Percentiles rank a stretch among this genome's conserved stretches.
Evolutionary conservation across 2,888 invertebrate species (phyloP).

Genomic region (Agrochola macilenta): DNA sequence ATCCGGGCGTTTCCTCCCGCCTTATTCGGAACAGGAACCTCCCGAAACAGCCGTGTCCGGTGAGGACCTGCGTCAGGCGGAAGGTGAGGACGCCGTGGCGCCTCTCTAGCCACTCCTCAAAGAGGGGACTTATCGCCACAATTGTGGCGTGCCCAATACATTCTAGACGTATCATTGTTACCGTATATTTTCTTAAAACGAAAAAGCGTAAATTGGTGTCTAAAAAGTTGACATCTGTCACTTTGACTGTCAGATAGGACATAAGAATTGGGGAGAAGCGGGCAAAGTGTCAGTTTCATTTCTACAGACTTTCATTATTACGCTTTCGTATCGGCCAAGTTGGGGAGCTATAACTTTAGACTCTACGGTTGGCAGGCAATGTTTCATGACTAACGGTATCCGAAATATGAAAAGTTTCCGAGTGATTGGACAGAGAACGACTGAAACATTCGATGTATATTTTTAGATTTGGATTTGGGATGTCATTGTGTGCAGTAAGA

Average conservation of each 20-base stretch:
- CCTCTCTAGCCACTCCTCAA: no score
- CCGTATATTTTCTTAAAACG: slow-evolving; percentile 36
- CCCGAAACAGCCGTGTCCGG: no score
- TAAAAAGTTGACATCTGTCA: slow-evolving; percentile 71
- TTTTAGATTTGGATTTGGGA: slow-evolving; percentile 14
- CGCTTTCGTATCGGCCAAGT: slow-evolving; percentile 49
- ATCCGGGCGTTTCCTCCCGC: no score
- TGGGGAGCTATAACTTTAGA: slow-evolving; percentile 53
- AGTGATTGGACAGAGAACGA: slow-evolving; percentile 46
- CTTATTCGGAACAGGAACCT: no score
- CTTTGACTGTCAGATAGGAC: slow-evolving; percentile 71
- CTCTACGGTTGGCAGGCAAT: slow-evolving; percentile 49
- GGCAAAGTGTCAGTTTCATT: slow-evolving; percentile 63
- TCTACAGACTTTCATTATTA: slow-evolving; percentile 60
- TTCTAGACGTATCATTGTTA: not conserved
- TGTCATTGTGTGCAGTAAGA: not conserved
- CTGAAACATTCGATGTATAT: slow-evolving; percentile 4
- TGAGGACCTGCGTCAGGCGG: no score
- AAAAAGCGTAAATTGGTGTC: slow-evolving; percentile 58
- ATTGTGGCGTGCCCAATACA: no score
- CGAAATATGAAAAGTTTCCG: slow-evolving; percentile 60
- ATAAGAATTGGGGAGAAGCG: slow-evolving; percentile 63
- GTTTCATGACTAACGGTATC: slow-evolving; percentile 53
- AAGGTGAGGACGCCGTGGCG: no score
- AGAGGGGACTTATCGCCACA: no score